These are phyloP conservation scores for Tachina fera DNA, from an alignment of 2,888 invertebrate species.

Conservation along the genomic window DNA sequence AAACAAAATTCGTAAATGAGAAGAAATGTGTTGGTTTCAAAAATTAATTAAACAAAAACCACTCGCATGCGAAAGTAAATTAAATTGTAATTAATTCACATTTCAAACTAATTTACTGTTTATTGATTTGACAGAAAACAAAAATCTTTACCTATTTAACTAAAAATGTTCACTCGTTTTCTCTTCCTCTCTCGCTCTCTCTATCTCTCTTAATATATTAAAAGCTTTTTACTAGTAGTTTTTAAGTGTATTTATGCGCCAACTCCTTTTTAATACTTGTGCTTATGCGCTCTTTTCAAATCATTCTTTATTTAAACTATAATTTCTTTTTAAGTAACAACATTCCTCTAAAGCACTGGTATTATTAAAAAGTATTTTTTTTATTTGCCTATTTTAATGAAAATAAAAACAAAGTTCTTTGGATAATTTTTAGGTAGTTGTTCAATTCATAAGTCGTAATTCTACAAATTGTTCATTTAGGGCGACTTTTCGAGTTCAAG, in stretches of 20 bases:
- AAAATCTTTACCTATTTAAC: background rate
- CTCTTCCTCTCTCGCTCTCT: background rate
- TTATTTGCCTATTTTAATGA: too few relatives aligned
- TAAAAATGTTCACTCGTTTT: background rate
- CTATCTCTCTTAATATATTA: background rate
- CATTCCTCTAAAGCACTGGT: slow-evolving; percentile 19
- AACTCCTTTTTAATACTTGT: background rate
- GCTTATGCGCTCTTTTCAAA: background rate
- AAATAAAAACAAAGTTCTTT: too few relatives aligned
- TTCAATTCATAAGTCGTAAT: too few relatives aligned
- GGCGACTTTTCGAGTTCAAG: too few relatives aligned
- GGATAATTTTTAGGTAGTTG: too few relatives aligned
- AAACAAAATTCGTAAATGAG: background rate
- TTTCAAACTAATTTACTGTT: slow-evolving; percentile 3
- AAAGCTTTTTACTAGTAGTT: background rate
- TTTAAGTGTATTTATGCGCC: background rate
- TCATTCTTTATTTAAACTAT: background rate
- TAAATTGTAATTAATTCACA: slow-evolving; percentile 9
- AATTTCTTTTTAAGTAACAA: background rate
- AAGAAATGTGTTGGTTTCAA: slow-evolving; percentile 63
- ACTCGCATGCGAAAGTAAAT: background rate
- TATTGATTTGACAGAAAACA: background rate
- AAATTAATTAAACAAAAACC: slow-evolving; percentile 3
- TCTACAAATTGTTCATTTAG: too few relatives aligned
- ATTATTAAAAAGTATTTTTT: background rate